Base-by-base conservation (phyloP, 2,113 vertebrate genomes). In the Uropsilus gracilis region DNA sequence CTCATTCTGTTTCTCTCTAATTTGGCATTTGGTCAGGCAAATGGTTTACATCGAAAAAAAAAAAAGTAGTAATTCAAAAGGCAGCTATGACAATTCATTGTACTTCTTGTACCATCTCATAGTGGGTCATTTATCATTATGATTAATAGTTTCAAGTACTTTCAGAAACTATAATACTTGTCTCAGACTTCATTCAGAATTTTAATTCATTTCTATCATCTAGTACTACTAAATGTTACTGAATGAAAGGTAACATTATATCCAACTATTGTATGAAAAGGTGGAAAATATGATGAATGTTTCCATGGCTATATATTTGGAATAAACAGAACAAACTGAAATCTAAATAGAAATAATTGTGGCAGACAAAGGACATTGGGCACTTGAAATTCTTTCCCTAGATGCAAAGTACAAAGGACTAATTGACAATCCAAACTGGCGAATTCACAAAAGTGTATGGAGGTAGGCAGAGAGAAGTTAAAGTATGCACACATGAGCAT, bases 181-280 rank as follows among this genome's bases (percentile, higher is more conserved):
- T 92, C 69, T 94, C 68, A 89, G 48, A 10, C 30, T 86, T 92
- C 64, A 72, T 94, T 63, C 42, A 64, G 81, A 95, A 86, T 94
- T 71, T 72, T 63, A 95, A 63, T 86, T 85, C 42, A 91, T 75
- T 96, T 88, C 42, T 18, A 92, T 61, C 61, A 84, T 37, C 46
- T 66, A 92, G 95, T 90, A 83, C 37, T 39, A 82, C 28, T 82
- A 90, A 97, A 90, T 78, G 22, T 68, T 92, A 94, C 42, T 66
- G 71, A 95, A 83, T 83, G 89, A 93, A 95, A 90, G 68, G 48
- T 87, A 91, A 85, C n/a, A 85, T 93, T 92, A 72, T 94, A 71
- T 81, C n/a, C n/a, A 89, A 72, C 80, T 81, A 68, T 90, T 90
- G 26, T 42, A 75, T 86, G 34, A 78, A 91, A 96, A 78, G 63